A percentile compares a stretch with the other conserved stretches of the same genome.
phyloP scores from a whole-genome alignment of 2,888 invertebrate species.

The Pegoplata infirma region DNA sequence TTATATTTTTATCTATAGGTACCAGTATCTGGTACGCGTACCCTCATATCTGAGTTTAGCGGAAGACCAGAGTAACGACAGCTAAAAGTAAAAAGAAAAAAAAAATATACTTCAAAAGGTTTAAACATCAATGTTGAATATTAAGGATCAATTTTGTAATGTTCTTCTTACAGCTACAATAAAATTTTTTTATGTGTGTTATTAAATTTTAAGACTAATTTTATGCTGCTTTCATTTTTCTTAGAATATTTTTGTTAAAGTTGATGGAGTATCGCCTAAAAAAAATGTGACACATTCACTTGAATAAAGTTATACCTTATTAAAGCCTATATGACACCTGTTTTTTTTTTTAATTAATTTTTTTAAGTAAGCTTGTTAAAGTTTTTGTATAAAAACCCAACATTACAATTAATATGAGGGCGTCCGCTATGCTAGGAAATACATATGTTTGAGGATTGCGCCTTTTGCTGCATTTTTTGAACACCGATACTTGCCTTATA shows the following conservation, averaged over 20 bases:
- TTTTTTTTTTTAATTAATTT: too few relatives aligned
- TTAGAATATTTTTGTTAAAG: not conserved
- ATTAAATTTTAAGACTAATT: constrained; percentile 22
- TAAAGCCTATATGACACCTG: too few relatives aligned
- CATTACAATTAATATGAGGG: too few relatives aligned
- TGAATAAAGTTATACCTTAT: too few relatives aligned
- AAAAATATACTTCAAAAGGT: constrained; percentile 57
- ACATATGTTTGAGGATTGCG: too few relatives aligned
- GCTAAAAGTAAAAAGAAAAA: not conserved
- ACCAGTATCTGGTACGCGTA: constrained; percentile 34
- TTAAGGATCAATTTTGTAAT: constrained; percentile 29
- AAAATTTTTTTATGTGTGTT: constrained; percentile 25
- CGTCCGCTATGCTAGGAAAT: too few relatives aligned
- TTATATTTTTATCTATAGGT: constrained; percentile 34
- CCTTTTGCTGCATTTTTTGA: too few relatives aligned
- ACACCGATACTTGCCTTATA: too few relatives aligned
- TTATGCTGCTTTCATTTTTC: not conserved
- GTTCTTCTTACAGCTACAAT: constrained; percentile 19
- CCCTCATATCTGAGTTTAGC: constrained; percentile 33
- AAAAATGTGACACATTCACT: too few relatives aligned
- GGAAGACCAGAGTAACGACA: constrained; percentile 20
- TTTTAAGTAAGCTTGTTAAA: too few relatives aligned
- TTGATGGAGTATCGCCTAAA: too few relatives aligned
- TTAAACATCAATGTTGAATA: constrained; percentile 20
- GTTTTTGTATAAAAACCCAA: too few relatives aligned